A percentile compares a stretch with the other conserved stretches of the same genome.
These are phyloP conservation scores for Dendrolimus pini DNA, from an alignment of 2,888 invertebrate species.

Conservation along the genomic window DNA sequence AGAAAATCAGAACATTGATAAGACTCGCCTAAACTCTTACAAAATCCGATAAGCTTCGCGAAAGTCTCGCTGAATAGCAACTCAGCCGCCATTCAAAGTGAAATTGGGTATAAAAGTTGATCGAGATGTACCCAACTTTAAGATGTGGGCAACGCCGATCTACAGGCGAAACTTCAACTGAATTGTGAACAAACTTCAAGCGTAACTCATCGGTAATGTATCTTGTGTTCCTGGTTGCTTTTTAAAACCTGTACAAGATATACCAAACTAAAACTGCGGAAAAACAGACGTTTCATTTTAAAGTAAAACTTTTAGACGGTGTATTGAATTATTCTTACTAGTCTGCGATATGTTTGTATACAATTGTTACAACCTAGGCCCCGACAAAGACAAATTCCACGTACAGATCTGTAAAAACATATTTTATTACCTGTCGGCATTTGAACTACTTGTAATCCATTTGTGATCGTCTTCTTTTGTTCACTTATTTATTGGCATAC, in stretches of 20 bases:
- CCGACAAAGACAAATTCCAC: too few species aligned
- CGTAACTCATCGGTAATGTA: background rate
- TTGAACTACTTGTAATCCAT: too few species aligned
- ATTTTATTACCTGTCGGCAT: too few species aligned
- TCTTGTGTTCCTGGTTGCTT: background rate
- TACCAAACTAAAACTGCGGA: background rate
- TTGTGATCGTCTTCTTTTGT: too few species aligned
- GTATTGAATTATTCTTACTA: too few species aligned
- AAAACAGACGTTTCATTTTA: background rate
- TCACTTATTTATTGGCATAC: too few species aligned
- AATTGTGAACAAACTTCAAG: background rate
- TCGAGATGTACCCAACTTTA: slow-evolving; percentile 16
- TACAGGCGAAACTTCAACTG: background rate
- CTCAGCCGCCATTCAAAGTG: background rate
- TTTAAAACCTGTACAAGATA: background rate
- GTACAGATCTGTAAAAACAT: too few species aligned
- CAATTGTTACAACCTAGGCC: too few species aligned
- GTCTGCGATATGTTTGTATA: too few species aligned
- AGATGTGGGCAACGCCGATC: background rate
- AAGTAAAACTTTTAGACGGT: too few species aligned
- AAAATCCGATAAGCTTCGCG: background rate
- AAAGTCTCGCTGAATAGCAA: background rate
- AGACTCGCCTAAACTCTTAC: background rate
- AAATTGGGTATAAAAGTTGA: slow-evolving; percentile 19
- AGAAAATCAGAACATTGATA: background rate